Conservation (phyloP, 2,113 vertebrate genomes). For the Osmerus mordax region DNA sequence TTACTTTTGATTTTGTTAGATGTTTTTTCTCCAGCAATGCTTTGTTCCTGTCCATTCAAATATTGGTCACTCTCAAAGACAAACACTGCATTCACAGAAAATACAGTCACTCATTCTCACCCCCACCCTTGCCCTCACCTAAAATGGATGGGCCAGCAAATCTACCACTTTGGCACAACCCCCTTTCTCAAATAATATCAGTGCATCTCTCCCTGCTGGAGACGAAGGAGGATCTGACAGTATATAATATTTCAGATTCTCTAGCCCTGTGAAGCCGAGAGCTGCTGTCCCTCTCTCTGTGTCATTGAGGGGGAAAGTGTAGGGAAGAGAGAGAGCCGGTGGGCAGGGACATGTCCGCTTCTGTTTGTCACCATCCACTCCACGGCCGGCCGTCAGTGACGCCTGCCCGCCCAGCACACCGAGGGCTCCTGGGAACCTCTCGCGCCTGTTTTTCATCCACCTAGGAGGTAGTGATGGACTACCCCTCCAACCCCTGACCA, state of each 20-base stretch:
- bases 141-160: too few relatives aligned
- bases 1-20: too few relatives aligned
- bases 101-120: too few relatives aligned
- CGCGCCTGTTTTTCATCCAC: constrained; percentile 35
- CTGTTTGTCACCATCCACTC: constrained; percentile 55
- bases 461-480: not conserved
- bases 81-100: too few relatives aligned
- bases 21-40: too few relatives aligned
- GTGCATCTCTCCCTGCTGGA: constrained; percentile 12
- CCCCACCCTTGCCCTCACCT: too few relatives aligned
- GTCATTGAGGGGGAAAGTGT: constrained; percentile 32
- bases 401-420: constrained; percentile 17
- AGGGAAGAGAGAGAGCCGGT: constrained; percentile 35
- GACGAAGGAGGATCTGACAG: constrained; percentile 8
- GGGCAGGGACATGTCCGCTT: constrained; percentile 52
- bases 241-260: constrained; percentile 15
- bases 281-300: constrained; percentile 1
- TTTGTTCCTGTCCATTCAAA: too few relatives aligned
- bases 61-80: too few relatives aligned
- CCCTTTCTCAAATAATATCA: not conserved
- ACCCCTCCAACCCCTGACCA: too few relatives aligned
- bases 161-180: too few relatives aligned
- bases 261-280: not conserved
- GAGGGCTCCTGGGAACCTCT: constrained; percentile 52
- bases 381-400: constrained; percentile 42